A percentile compares a stretch with the other conserved stretches of the same genome.
Evolutionary conservation across 1,140 invertebrate species (phyloP).

Genomic region (Zaprionus davidi): DNA sequence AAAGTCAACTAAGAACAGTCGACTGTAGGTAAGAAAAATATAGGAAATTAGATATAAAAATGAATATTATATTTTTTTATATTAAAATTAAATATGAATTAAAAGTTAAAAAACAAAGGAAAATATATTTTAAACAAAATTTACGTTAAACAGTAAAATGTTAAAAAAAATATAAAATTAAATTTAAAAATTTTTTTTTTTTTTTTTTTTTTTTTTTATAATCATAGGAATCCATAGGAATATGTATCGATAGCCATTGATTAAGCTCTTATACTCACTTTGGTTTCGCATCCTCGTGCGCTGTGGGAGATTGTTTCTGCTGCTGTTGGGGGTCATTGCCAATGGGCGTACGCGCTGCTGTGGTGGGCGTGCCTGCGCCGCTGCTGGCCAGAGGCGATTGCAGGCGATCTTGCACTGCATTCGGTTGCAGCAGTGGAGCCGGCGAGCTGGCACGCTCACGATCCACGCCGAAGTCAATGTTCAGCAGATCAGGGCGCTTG

Average conservation of each 20-base stretch:
- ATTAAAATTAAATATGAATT: too few relatives aligned
- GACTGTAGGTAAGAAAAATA: too few relatives aligned
- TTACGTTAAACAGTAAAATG: too few relatives aligned
- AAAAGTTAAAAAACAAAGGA: too few relatives aligned
- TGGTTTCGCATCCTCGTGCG: conserved; percentile 85
- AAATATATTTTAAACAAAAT: too few relatives aligned
- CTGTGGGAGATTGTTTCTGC: conserved; percentile 29
- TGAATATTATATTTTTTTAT: too few relatives aligned
- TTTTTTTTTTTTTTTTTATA: too few relatives aligned
- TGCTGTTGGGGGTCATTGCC: conserved; percentile 48
- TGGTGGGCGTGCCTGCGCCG: conserved; percentile 57
- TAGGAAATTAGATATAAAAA: too few relatives aligned
- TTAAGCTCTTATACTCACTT: conserved; percentile 60
- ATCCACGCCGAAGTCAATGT: conserved; percentile 89
- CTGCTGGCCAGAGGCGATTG: conserved; percentile 67
- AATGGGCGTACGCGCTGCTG: conserved; percentile 49
- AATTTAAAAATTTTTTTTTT: too few relatives aligned
- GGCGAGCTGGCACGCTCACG: conserved; percentile 91
- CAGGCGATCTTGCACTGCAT: conserved; percentile 63
- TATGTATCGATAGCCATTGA: neutral
- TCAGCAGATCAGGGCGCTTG: conserved; percentile 88
- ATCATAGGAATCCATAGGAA: too few relatives aligned
- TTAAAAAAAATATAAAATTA: too few relatives aligned
- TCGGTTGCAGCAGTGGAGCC: conserved; percentile 85
- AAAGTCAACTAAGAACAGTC: too few relatives aligned